These are phyloP conservation scores for Salvelinus fontinalis DNA, from an alignment of 2,113 vertebrate species.

Conservation along the genomic window DNA sequence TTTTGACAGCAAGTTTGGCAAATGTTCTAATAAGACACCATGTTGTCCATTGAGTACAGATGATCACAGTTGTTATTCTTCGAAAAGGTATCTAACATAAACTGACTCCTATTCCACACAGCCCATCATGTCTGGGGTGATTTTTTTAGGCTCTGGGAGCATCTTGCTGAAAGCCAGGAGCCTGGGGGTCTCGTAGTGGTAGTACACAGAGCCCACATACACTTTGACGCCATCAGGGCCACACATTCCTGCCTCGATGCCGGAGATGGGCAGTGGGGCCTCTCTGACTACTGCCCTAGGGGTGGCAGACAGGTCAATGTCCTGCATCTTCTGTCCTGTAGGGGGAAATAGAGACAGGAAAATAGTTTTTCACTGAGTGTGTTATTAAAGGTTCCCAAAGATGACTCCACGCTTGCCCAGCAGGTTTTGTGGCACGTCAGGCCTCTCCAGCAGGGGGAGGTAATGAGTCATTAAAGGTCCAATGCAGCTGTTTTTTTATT, in stretches of 20 bases:
- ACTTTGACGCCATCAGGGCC: conserved; percentile 62
- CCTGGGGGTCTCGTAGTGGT: conserved; percentile 59
- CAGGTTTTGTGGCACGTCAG: too few species aligned
- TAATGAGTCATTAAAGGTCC: background rate
- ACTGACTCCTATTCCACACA: conserved; percentile 61
- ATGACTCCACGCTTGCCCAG: too few species aligned
- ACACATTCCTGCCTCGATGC: conserved; percentile 75
- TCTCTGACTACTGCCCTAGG: conserved; percentile 51
- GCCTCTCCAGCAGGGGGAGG: too few species aligned
- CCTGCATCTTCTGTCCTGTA: conserved; percentile 52
- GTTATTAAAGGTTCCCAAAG: background rate
- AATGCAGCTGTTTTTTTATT: too few species aligned
- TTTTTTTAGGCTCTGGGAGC: conserved; percentile 25
- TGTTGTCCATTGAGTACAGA: background rate
- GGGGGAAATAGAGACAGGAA: conserved; percentile 10
- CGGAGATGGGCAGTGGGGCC: conserved; percentile 45
- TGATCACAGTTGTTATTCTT: background rate
- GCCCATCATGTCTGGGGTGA: conserved; percentile 60
- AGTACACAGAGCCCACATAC: conserved; percentile 69
- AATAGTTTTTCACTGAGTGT: background rate
- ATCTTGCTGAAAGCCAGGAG: conserved; percentile 47
- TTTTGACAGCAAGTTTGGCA: background rate
- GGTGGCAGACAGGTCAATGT: conserved; percentile 71
- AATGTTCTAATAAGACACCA: background rate
- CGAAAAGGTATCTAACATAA: background rate